Evolutionary conservation across 2,888 invertebrate species (phyloP).

Genomic region (Hymenopus coronatus): DNA sequence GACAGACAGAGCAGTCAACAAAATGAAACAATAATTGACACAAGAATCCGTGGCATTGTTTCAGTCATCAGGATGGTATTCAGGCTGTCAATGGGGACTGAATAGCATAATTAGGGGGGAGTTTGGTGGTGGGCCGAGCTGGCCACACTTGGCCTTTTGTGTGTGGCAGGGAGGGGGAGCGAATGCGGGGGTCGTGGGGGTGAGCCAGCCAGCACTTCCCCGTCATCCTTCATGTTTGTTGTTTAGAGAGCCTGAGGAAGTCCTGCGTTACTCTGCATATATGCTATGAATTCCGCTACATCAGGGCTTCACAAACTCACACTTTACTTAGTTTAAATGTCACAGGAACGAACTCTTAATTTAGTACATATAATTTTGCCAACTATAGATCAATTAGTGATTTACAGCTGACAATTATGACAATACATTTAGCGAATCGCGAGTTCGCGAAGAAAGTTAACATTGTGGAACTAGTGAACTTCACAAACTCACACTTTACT

Average conservation of each 20-base stretch:
- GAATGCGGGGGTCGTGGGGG: background rate
- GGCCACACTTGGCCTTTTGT: slow-evolving; percentile 14
- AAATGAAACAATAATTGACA: slow-evolving; percentile 34
- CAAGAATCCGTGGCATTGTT: slow-evolving; percentile 33
- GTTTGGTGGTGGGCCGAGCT: slow-evolving; percentile 25
- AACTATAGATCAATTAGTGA: too few species aligned
- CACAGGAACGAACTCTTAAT: background rate
- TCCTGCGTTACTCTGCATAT: background rate
- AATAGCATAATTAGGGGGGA: slow-evolving; percentile 36
- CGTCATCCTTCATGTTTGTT: background rate
- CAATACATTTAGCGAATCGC: too few species aligned
- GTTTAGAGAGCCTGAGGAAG: background rate
- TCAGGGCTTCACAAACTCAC: background rate
- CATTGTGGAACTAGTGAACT: too few species aligned
- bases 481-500: background rate
- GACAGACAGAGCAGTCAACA: slow-evolving; percentile 17
- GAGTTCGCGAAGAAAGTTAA: too few species aligned
- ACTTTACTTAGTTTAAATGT: background rate
- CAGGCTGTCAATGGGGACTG: slow-evolving; percentile 30
- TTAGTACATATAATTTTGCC: too few species aligned
- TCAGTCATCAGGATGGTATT: slow-evolving; percentile 33
- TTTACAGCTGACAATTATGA: too few species aligned
- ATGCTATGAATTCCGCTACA: background rate
- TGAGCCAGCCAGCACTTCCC: background rate
- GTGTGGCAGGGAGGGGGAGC: background rate